phyloP scores from a whole-genome alignment of 2,797 vertebrate species.

The Arnoldichthys spilopterus region DNA sequence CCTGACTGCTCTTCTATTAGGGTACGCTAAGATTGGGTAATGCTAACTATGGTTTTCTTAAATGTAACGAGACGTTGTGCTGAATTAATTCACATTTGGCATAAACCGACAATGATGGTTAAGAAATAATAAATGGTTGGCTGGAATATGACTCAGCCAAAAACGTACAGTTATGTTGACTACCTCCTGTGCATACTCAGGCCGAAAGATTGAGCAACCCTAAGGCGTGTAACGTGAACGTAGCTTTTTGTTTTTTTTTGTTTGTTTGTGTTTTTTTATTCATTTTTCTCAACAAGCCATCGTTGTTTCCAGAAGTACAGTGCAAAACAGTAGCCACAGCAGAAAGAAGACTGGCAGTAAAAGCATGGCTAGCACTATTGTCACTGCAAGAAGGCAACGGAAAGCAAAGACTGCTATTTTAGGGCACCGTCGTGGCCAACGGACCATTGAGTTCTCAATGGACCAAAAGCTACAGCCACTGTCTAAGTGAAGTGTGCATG shows the following conservation, averaged over 20 bases:
- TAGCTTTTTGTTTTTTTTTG: slow-evolving; percentile 15
- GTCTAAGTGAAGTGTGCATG: slow-evolving; percentile 75
- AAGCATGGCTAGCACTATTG: slow-evolving; percentile 83
- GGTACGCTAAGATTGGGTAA: neutral
- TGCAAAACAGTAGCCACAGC: slow-evolving; percentile 82
- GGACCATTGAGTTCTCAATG: slow-evolving; percentile 74
- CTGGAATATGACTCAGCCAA: too few species aligned
- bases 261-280: slow-evolving; percentile 45
- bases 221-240: neutral
- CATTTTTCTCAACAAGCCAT: slow-evolving; percentile 59
- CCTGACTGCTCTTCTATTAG: too few species aligned
- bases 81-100: neutral
- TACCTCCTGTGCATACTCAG: neutral
- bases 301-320: slow-evolving; percentile 69
- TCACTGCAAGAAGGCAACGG: slow-evolving; percentile 82
- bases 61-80: neutral
- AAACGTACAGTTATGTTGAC: neutral
- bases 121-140: neutral
- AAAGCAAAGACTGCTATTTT: slow-evolving; percentile 77
- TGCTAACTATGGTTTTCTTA: neutral
- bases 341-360: slow-evolving; percentile 80
- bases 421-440: slow-evolving; percentile 72
- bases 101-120: neutral
- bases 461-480: slow-evolving; percentile 79
- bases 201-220: neutral